Conservation (phyloP, 1,140 invertebrate species). For the Eurosta solidaginis region DNA sequence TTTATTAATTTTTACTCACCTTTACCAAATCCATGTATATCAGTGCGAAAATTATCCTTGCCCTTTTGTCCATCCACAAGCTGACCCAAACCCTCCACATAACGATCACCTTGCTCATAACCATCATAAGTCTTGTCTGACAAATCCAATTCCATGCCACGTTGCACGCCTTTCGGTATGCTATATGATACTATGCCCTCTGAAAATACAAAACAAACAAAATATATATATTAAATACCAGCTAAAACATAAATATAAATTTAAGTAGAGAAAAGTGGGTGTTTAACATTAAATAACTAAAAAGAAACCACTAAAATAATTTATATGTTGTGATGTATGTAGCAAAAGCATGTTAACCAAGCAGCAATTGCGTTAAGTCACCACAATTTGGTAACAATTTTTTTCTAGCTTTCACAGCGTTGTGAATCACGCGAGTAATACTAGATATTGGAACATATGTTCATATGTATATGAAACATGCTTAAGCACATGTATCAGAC, state of each 20-base stretch:
- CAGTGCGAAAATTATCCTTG: constrained; percentile 78
- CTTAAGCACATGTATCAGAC: constrained; percentile 36
- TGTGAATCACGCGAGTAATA: background rate
- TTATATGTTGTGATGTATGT: background rate
- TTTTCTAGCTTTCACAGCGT: background rate
- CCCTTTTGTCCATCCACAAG: constrained; percentile 87
- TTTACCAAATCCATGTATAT: constrained; percentile 71
- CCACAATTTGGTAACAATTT: background rate
- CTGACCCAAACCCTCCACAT: constrained; percentile 87
- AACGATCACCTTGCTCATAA: constrained; percentile 71
- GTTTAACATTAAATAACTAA: background rate
- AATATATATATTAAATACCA: background rate
- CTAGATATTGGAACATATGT: background rate
- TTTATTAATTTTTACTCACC: constrained; percentile 61
- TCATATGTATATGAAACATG: background rate
- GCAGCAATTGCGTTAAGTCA: background rate
- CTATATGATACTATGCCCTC: constrained; percentile 83
- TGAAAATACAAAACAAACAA: constrained; percentile 58
- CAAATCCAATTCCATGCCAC: constrained; percentile 83
- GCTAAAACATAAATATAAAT: background rate
- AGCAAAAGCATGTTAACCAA: background rate
- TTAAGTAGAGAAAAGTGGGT: background rate
- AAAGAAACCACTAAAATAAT: background rate
- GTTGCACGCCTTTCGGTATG: constrained; percentile 78
- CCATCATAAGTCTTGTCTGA: constrained; percentile 94